A percentile compares a stretch with the other conserved stretches of the same genome.
Evolutionary conservation across 2,888 invertebrate genomes (phyloP).

Genomic region (Tipula confusa): DNA sequence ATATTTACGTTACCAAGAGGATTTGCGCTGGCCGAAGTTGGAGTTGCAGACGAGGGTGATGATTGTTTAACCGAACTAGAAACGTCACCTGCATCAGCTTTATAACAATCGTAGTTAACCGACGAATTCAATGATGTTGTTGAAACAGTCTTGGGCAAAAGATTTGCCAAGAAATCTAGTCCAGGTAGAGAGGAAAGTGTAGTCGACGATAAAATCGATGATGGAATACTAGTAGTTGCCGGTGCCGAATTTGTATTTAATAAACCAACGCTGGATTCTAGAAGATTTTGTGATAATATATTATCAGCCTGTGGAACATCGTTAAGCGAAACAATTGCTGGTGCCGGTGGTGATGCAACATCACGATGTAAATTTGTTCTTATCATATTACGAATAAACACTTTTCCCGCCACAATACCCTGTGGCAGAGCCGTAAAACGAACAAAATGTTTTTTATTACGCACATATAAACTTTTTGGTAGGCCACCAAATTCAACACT

Average conservation of each 20-base stretch:
- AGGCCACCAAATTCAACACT: conserved; percentile 79
- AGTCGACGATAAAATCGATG: background rate
- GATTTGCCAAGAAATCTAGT: conserved; percentile 28
- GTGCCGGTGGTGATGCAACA: conserved; percentile 31
- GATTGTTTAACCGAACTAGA: conserved; percentile 56
- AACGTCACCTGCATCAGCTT: background rate
- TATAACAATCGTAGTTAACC: background rate
- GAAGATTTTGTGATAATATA: background rate
- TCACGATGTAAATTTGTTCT: conserved; percentile 45
- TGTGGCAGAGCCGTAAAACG: conserved; percentile 75
- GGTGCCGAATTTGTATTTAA: background rate
- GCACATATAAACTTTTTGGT: conserved; percentile 70
- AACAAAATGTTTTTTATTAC: conserved; percentile 73
- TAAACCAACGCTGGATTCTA: background rate
- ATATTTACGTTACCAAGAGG: conserved; percentile 57
- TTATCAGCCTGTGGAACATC: conserved; percentile 28
- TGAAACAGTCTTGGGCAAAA: background rate
- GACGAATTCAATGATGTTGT: background rate
- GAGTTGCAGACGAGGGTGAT: conserved; percentile 52
- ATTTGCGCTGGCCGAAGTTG: conserved; percentile 51
- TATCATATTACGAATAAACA: conserved; percentile 69
- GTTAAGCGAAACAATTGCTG: conserved; percentile 26
- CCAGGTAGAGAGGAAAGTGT: background rate
- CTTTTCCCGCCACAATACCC: conserved; percentile 65
- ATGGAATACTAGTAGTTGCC: background rate